phyloP scores from a whole-genome alignment of 64 coral and sea anemone species.

The Dendrophyllia cribrosa region DNA sequence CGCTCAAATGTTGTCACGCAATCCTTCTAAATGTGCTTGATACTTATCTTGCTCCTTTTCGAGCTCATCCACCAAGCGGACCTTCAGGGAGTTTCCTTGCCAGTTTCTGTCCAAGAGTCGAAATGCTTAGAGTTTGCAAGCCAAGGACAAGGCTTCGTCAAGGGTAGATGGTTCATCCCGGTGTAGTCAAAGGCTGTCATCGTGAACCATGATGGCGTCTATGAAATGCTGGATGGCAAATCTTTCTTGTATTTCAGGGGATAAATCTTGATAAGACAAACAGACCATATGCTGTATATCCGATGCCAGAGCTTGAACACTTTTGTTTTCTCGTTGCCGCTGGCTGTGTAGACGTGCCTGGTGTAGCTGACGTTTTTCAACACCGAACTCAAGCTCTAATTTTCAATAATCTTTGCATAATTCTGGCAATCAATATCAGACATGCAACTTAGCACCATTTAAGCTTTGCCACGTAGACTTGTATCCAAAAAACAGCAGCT shows the following conservation, averaged over 20 bases:
- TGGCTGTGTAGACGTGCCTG: conserved; percentile 58
- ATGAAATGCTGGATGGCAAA: conserved; percentile 66
- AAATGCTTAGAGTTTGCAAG: conserved; percentile 44
- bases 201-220: conserved; percentile 26
- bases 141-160: conserved; percentile 10
- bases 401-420: conserved; percentile 53
- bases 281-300: conserved; percentile 39
- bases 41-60: not conserved
- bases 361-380: conserved; percentile 58
- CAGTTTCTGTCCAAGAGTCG: conserved; percentile 19
- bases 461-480: not conserved
- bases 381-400: conserved; percentile 44
- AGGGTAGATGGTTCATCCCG: conserved; percentile 42
- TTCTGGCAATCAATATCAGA: conserved; percentile 35
- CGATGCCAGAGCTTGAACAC: conserved; percentile 42
- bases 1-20: not conserved
- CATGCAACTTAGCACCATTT: conserved; percentile 42
- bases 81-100: not conserved
- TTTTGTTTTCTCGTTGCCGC: conserved; percentile 38
- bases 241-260: conserved; percentile 31
- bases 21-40: not conserved
- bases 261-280: conserved; percentile 42
- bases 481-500: conserved; percentile 36
- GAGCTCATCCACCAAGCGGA: not conserved
- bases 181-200: conserved; percentile 26